Evolutionary conservation across 2,888 invertebrate genomes (phyloP).

Genomic region (Diplazon laetatorius): DNA sequence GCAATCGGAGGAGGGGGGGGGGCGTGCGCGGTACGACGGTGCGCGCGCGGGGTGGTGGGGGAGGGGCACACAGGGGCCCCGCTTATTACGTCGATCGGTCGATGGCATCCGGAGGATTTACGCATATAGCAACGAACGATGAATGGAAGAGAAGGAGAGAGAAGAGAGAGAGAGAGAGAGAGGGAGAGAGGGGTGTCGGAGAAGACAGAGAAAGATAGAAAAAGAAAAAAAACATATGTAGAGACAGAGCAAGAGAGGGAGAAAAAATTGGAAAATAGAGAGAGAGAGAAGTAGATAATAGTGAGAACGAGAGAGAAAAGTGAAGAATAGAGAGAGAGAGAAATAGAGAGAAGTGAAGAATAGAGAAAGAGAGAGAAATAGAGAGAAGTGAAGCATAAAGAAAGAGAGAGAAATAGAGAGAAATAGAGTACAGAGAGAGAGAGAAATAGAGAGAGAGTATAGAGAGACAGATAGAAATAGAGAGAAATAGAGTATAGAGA

Average conservation of each 20-base stretch:
- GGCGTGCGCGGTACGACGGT: not conserved
- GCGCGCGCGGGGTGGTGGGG: not conserved
- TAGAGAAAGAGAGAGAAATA: too few relatives aligned
- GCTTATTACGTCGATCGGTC: constrained; percentile 19
- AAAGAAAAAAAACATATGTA: not conserved
- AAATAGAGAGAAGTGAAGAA: too few relatives aligned
- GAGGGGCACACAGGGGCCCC: not conserved
- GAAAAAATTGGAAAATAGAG: not conserved
- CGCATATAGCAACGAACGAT: constrained; percentile 8
- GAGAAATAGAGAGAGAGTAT: not conserved
- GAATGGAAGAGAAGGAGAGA: constrained; percentile 1
- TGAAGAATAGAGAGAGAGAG: not conserved
- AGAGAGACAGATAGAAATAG: not conserved
- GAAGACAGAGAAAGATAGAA: not conserved
- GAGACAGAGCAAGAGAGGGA: constrained; percentile 47
- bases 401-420: too few relatives aligned
- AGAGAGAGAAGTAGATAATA: constrained; percentile 51
- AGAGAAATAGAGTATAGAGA: too few relatives aligned
- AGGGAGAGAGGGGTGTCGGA: not conserved
- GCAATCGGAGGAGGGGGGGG: too few relatives aligned
- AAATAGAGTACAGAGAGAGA: too few relatives aligned
- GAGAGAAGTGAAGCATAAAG: too few relatives aligned
- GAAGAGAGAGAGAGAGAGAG: constrained; percentile 21
- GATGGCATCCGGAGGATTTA: constrained; percentile 39
- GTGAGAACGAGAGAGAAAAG: not conserved